Evolutionary conservation across 2,888 invertebrate species (phyloP).

Genomic region (Nyleta sp.): DNA sequence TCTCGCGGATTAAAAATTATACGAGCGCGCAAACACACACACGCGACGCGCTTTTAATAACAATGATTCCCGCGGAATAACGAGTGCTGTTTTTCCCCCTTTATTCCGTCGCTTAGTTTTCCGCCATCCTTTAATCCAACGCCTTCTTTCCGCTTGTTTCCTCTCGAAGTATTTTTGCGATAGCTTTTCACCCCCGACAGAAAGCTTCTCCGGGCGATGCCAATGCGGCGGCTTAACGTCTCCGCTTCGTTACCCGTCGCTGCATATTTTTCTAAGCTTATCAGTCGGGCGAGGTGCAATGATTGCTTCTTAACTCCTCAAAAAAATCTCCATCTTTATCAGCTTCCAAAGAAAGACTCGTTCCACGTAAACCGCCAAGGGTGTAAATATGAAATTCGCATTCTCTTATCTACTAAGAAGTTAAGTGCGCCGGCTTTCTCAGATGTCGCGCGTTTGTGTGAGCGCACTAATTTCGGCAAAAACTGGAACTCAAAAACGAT

Average conservation of each 20-base stretch:
- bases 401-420: constrained; percentile 37
- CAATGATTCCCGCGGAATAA: constrained; percentile 9
- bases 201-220: constrained; percentile 49
- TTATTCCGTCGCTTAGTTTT: constrained; percentile 20
- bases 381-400: constrained; percentile 37
- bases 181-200: constrained; percentile 45
- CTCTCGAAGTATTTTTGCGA: constrained; percentile 47
- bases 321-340: constrained; percentile 55
- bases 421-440: neutral
- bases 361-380: constrained; percentile 26
- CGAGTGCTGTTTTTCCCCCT: constrained; percentile 10
- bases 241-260: constrained; percentile 45
- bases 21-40: no score
- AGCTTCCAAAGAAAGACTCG: constrained; percentile 34
- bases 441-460: no score
- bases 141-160: constrained; percentile 34
- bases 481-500: neutral
- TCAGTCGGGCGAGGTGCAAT: constrained; percentile 44
- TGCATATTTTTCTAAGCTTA: constrained; percentile 64
- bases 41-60: constrained; percentile 11
- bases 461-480: neutral
- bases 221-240: constrained; percentile 41
- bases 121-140: constrained; percentile 40
- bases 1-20: constrained; percentile 17
- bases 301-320: constrained; percentile 52